phyloP scores from a whole-genome alignment of 1,140 invertebrate species.

The Pseudomyrmex flavicornis region DNA sequence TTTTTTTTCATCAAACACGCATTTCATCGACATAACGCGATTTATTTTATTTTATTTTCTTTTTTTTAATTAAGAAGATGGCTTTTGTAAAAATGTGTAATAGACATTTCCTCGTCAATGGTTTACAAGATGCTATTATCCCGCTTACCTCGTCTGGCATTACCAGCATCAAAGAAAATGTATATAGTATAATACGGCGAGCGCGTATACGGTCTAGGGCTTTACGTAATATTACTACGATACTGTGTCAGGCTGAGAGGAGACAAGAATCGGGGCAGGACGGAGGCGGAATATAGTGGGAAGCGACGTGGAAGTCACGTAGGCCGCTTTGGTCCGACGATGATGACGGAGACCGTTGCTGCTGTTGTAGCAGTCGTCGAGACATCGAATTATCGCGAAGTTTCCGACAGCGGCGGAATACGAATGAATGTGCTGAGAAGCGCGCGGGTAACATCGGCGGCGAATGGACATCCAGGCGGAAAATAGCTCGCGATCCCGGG shows the following conservation, averaged over 20 bases:
- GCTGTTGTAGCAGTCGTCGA: slow-evolving; percentile 69
- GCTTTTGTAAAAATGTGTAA: not conserved
- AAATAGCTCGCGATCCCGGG: slow-evolving; percentile 25
- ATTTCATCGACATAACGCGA: not conserved
- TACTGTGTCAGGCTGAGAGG: not conserved
- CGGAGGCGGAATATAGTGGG: slow-evolving; percentile 31
- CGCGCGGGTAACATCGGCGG: slow-evolving; percentile 10
- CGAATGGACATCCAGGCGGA: slow-evolving; percentile 35
- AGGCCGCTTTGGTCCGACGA: slow-evolving; percentile 68
- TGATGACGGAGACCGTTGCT: slow-evolving; percentile 61
- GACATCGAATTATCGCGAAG: slow-evolving; percentile 75
- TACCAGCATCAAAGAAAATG: slow-evolving; percentile 24
- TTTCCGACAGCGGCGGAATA: slow-evolving; percentile 68
- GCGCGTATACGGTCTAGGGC: slow-evolving; percentile 1
- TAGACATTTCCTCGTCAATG: not conserved
- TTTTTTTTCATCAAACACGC: not conserved
- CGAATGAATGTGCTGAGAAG: slow-evolving; percentile 62
- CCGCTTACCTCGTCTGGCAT: not conserved
- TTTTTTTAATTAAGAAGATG: too few relatives aligned
- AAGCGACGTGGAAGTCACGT: slow-evolving; percentile 66
- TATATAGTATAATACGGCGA: not conserved
- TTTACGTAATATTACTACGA: slow-evolving; percentile 33
- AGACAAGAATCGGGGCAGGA: slow-evolving; percentile 31
- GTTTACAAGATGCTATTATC: not conserved
- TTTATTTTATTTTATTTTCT: not conserved